Evolutionary conservation across 2,888 invertebrate species (phyloP), one percentile per base, ranked within the genome.

Genomic region (Eucera pruinosa): DNA sequence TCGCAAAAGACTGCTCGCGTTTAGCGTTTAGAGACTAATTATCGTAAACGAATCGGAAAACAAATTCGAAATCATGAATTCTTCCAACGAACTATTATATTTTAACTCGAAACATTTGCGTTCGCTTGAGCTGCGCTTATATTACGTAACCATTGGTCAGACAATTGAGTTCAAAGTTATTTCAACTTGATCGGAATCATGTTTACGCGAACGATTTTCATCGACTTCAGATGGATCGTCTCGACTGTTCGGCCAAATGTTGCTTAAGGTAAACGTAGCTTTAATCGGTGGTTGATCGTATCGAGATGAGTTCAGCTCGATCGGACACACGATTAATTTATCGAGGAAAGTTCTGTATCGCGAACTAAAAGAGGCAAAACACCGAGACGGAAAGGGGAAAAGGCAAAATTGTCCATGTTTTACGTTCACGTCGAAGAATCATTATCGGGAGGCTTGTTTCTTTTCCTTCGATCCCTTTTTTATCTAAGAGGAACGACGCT

Each of bases 1-100:
- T 54, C 52, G 64, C n/a, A 30, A 20, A 64, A 64, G 64, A 64
- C 64, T 64, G 64, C 30, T 30, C 43, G 52, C 30, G n/a, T 54
- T 54, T 64, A 64, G 52, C 7, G 41, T 52, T 54, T 64, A 64
- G 64, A 20, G 1, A 41, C 7, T 50, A 27, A 64, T 64, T 64
- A 43, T n/a, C n/a, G n/a, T n/a, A n/a, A 41, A 11, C 13, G 15
- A 9, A 25, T 7, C 0, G 15, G 15, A 2, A 36, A 55, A 27
- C 11, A 5, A 25, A n/a, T 57, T 27, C 13, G 11, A 9, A 30
- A 13, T 30, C 5, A 30, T 20, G 7, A 27, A 11, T 58, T 60
- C 27, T 45, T 20, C 15, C 60, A 20, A 47, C 11, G 20, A 45
- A n/a, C n/a, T n/a, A n/a, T n/a, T 20, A 7, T 20, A 41, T 13